Base-by-base conservation (phyloP, 2,888 invertebrate genomes). In the Tetrapedia diversipes region DNA sequence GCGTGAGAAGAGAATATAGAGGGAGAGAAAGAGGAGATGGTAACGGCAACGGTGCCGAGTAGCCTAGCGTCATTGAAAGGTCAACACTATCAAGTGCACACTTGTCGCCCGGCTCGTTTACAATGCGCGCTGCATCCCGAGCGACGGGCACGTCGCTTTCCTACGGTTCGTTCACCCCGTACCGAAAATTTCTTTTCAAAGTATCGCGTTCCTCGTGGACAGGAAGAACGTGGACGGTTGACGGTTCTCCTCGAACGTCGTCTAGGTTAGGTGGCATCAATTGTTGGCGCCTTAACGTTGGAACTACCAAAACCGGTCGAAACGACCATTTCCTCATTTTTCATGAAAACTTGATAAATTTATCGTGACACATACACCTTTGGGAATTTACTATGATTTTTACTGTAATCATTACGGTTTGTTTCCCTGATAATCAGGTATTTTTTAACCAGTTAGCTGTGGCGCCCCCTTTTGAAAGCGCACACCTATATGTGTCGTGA, bases 101-200 rank as follows among this genome's bases (percentile, higher is more conserved):
- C 87, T 86, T 87, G 88, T 87, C 85, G 85, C 85, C 84, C 78
- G 76, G 84, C 87, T 84, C 89, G 88, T 87, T 90, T 90, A 89
- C 87, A 86, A 90, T 89, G 88, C 90, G 83, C 86, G 81, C 79
- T 89, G 89, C 89, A 89, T 89, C 86, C 78, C 68, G 47, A 71
- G 84, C 81, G 81, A 82, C 83, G 63, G 83, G 87, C 86, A 84
- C 83, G 82, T 83, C 79, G 81, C 82, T 84, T 83, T 82, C 63
- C 79, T 74, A 71, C 82, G 83, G 89, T 87, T 87, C 89, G 83
- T 89, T 89, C 89, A 89, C 89, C 89, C 79, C 85, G 66, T 61
- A 68, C 81, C 79, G 73, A 83, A 49, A 85, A 86, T 86, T 80
- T 83, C 73, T 84, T 86, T 82, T 72, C 81, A 54, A 63, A 79